Base-by-base conservation (phyloP, 1,140 invertebrate genomes). In the Tribolium castaneum region DNA sequence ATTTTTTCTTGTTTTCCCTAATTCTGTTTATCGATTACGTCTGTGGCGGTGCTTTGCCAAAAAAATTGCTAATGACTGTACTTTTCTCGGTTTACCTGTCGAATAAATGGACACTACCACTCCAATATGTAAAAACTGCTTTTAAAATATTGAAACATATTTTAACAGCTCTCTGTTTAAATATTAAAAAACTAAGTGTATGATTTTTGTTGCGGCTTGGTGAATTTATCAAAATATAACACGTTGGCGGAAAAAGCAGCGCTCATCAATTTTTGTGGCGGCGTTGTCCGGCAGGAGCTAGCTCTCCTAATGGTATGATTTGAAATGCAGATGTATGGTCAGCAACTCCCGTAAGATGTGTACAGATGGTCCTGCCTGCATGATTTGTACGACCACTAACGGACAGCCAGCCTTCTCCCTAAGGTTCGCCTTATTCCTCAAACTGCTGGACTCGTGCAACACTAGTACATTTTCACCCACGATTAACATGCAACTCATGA, bases 381-480 rank as follows among this genome's bases (percentile, higher is more conserved):
- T 83, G 83, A 84, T 84, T 83, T 83, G 83, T 84, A 82, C 70
- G 80, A 82, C 83, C 82, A 78, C 81, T 81, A 83, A 82, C 81
- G 81, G 83, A 82, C 81, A 76, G 62, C 75, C 81, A 76, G 62
- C 75, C 34, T 54, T 35, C 76, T 70, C 77, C 77, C 74, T 49
- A 74, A 78, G 70, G 76, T 66, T 50, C 73, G 10, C 59, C n/a
- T 39, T 59, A 59, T 75, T 75, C 49, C 72, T 72, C 66, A 62
- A 62, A 62, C 25, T 30, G 25, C 22, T 62, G 56, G 56, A 62
- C 59, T 66, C 59, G n/a, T 66, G 59, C 12, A 66, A 7, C 6
- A 66, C 16, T 19, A 19, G 16, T 19, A 19, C 25, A 66, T 13
- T 34, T 66, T 66, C 13, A 39, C 59, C 59, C 30, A 35, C 59